Percentiles rank a stretch among this genome's conserved stretches.
These are phyloP conservation scores for Crossaster papposus DNA, from an alignment of 53 echinoderm and acorn worm genomes.

Conservation along the genomic window DNA sequence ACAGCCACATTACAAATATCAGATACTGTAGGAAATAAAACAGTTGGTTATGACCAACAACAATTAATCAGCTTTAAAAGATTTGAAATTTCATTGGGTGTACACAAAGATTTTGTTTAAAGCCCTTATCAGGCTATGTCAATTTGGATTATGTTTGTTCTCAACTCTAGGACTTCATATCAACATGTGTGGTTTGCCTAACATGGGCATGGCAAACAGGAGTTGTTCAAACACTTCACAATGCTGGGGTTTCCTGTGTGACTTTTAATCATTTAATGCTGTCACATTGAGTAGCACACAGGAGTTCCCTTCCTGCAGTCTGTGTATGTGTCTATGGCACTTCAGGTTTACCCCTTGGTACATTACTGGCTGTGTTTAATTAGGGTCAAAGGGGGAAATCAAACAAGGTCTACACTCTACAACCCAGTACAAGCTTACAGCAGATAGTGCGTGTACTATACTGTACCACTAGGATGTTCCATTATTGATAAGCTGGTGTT, in stretches of 20 bases:
- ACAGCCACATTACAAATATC: not conserved
- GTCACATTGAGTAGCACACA: slow-evolving; percentile 3
- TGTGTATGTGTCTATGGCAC: not conserved
- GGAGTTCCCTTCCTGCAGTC: not conserved
- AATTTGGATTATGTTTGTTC: slow-evolving; percentile 47
- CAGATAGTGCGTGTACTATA: not conserved
- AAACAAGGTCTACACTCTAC: not conserved
- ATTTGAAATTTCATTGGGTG: not conserved
- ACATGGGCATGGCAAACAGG: slow-evolving; percentile 47
- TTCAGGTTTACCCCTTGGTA: not conserved
- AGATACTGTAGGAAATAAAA: not conserved
- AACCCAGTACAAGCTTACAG: slow-evolving; percentile 1
- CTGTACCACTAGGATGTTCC: not conserved
- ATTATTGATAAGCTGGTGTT: not conserved
- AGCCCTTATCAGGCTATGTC: slow-evolving; percentile 49
- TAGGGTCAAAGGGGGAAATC: slow-evolving; percentile 25
- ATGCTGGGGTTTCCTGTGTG: slow-evolving; percentile 27
- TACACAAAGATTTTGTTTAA: slow-evolving; percentile 56
- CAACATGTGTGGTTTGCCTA: slow-evolving; percentile 34
- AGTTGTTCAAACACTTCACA: slow-evolving; percentile 35
- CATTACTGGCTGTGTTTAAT: slow-evolving; percentile 18
- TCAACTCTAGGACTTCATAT: slow-evolving; percentile 37
- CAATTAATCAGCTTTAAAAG: not conserved
- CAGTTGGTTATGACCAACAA: not conserved
- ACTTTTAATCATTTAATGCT: slow-evolving; percentile 9